Conservation (phyloP, 2,113 vertebrate species). For the Corydoras sp. region DNA sequence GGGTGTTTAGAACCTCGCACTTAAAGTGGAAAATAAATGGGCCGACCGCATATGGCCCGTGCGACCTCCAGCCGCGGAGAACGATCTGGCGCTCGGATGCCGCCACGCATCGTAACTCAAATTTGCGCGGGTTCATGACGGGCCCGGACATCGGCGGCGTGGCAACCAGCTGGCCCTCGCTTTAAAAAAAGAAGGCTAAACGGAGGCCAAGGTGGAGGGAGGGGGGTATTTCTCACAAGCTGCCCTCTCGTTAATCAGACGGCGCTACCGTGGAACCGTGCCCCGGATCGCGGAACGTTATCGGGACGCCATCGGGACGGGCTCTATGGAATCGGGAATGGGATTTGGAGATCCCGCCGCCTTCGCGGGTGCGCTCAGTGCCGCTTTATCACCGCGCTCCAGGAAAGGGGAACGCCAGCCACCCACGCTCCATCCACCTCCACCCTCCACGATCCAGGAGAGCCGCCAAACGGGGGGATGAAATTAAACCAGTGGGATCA, state of each 20-base stretch:
- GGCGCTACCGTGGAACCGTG: conserved; percentile 43
- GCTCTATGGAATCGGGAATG: conserved; percentile 46
- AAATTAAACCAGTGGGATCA: conserved; percentile 50
- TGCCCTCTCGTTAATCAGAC: conserved; percentile 56
- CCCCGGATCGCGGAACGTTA: conserved; percentile 33
- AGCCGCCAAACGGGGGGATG: conserved; percentile 39
- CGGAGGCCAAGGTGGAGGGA: conserved; percentile 36
- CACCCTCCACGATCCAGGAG: conserved; percentile 4
- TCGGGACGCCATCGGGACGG: conserved; percentile 50
- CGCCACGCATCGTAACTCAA: conserved; percentile 52
- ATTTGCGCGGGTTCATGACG: conserved; percentile 51
- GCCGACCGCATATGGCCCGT: conserved; percentile 52
- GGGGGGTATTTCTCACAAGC: conserved; percentile 32
- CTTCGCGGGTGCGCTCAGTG: background rate
- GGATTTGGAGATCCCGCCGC: no score
- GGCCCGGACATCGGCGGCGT: conserved; percentile 52
- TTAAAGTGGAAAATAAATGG: conserved; percentile 47
- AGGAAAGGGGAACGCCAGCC: conserved; percentile 20
- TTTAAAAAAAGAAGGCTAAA: conserved; percentile 46
- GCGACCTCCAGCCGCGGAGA: conserved; percentile 38
- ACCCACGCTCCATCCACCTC: conserved; percentile 14
- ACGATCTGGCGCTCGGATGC: conserved; percentile 42
- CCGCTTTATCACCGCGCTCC: conserved; percentile 37
- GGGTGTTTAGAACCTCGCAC: conserved; percentile 17
- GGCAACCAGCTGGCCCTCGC: conserved; percentile 60